Evolutionary conservation across 2,113 vertebrate species (phyloP), one percentile per base, ranked within the genome.

Genomic region (Neolamprologus falcicula): DNA sequence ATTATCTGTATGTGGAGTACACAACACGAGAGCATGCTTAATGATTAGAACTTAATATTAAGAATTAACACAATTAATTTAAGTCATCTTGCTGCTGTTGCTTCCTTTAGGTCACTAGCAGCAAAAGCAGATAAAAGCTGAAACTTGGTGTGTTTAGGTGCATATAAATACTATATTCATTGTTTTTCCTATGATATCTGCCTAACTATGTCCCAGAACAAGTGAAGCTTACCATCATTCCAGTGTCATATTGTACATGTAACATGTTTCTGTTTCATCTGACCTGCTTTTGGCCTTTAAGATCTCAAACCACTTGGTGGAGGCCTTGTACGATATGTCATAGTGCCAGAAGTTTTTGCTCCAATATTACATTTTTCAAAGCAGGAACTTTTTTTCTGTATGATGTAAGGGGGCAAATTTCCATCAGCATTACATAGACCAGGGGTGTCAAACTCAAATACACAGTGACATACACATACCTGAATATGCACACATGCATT

Each of bases 381-480:
- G 57, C 57, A 61, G 57, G 8, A 61, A 61, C 26, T 61, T 61
- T 61, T 59, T 61, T 61, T 61, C 28, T 61, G 16, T 17, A 33
- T 61, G 14, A 61, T 33, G 16, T 61, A 61, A 61, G 28, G 28
- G 3, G 57, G 57, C 5, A 61, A 61, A 33, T 61, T 33, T 61
- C 28, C 57, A 61, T 61, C 57, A 61, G 9, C 28, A 63, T 63
- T 63, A 63, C 28, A 63, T 63, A 63, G 59, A 63, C 28, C 45
- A 47, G 14, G 45, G 45, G 14, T 47, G 45, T 47, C 45, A 47
- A 47, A 47, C 45, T 47, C 45, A 47, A 16, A 47, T 16, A 47
- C 45, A 47, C 7, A 47, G 45, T 45, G 42, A 21, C 21, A 21
- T 21, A 21, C 14, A 8, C 33, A 5, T 7, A 68, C n/a, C 3